Percentiles rank a stretch among this genome's conserved stretches.
These are phyloP conservation scores for Microplitis deprimator DNA, from an alignment of 2,888 invertebrate species.

Conservation along the genomic window DNA sequence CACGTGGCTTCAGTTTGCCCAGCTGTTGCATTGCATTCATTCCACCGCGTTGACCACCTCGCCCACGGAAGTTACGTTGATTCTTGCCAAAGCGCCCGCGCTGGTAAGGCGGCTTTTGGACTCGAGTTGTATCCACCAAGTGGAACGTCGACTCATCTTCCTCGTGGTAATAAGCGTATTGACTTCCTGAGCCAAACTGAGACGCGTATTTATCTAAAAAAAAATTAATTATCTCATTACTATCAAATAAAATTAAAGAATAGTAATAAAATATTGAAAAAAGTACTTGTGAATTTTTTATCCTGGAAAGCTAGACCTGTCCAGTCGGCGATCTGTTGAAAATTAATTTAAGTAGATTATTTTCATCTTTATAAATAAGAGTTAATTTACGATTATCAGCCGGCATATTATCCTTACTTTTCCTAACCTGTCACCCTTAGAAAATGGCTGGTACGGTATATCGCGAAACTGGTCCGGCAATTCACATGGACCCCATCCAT, in stretches of 20 bases:
- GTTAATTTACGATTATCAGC: background rate
- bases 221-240: no score
- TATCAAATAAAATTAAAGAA: background rate
- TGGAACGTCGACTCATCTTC: conserved; percentile 99
- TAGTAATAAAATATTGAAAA: conserved; percentile 4
- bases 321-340: conserved; percentile 90
- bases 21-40: conserved; percentile 85
- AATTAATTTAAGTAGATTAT: conserved; percentile 33
- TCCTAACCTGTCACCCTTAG: conserved; percentile 97
- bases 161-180: conserved; percentile 98
- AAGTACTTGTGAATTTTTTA: conserved; percentile 92
- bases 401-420: conserved; percentile 78
- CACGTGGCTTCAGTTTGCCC: conserved; percentile 86
- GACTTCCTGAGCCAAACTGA: conserved; percentile 93
- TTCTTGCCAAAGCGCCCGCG: conserved; percentile 87
- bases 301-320: conserved; percentile 93
- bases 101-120: conserved; percentile 93
- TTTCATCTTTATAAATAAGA: background rate
- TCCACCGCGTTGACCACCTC: conserved; percentile 78
- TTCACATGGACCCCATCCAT: conserved; percentile 98
- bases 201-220: conserved; percentile 86
- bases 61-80: conserved; percentile 81
- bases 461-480: conserved; percentile 94
- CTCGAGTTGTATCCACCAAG: conserved; percentile 93
- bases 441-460: conserved; percentile 99